A percentile compares a stretch with the other conserved stretches of the same genome.
phyloP scores from a whole-genome alignment of 2,113 vertebrate species.

The Alethe castanea region DNA sequence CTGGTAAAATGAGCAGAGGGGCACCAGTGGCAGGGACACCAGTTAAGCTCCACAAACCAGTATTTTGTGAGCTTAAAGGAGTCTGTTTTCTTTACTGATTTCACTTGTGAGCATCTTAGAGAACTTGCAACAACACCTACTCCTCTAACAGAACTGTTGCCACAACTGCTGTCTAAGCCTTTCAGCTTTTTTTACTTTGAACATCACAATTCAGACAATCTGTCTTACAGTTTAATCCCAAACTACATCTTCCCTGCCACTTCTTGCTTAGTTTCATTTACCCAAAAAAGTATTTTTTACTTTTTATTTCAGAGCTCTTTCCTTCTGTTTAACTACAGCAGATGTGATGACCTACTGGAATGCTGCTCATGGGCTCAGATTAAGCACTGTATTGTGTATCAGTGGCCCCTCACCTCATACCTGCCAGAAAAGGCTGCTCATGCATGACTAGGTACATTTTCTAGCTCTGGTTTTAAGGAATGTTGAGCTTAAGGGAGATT shows the following conservation, averaged over 20 bases:
- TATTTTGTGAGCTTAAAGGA: not conserved
- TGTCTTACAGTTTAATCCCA: not conserved
- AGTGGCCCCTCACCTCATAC: not conserved
- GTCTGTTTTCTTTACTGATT: not conserved
- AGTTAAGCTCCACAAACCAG: not conserved
- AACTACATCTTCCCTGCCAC: not conserved
- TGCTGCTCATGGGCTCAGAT: not conserved
- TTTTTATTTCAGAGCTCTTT: not conserved
- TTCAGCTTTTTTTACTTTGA: not conserved
- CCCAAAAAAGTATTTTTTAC: not conserved
- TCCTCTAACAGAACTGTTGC: not conserved
- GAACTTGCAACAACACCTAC: not conserved
- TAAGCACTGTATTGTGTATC: not conserved
- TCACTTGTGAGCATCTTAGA: not conserved
- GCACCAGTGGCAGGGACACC: not conserved
- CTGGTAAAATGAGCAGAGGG: not conserved
- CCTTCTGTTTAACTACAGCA: not conserved
- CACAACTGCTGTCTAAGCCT: not conserved
- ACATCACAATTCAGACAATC: not conserved
- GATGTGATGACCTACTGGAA: not conserved
- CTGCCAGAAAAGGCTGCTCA: not conserved
- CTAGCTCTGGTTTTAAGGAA: slow-evolving; percentile 3
- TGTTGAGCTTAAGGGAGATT: slow-evolving; percentile 14
- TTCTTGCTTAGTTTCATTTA: not conserved
- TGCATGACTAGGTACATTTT: not conserved